These are phyloP conservation scores for Epinotia nisella DNA, from an alignment of 2,888 invertebrate genomes.

Conservation along the genomic window DNA sequence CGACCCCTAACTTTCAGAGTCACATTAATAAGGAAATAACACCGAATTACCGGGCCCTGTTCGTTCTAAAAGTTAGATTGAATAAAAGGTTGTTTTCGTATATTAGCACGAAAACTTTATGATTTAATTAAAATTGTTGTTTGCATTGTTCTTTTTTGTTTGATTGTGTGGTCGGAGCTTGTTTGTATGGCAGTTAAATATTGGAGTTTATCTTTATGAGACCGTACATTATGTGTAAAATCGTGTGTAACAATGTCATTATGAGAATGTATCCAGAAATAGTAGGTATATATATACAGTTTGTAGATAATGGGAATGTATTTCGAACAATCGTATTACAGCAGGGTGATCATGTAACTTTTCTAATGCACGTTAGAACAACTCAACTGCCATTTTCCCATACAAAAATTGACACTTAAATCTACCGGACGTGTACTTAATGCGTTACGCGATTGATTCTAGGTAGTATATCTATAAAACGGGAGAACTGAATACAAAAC, in stretches of 20 bases:
- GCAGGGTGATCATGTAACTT: too few species aligned
- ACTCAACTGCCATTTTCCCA: too few species aligned
- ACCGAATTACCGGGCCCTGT: conserved; percentile 73
- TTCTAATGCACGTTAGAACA: too few species aligned
- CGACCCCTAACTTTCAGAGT: conserved; percentile 69
- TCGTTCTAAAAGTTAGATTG: conserved; percentile 78
- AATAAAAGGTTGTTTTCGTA: conserved; percentile 75
- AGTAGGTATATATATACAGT: too few species aligned
- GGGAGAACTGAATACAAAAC: too few species aligned
- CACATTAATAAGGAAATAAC: conserved; percentile 80
- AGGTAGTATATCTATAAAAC: too few species aligned
- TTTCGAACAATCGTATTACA: too few species aligned
- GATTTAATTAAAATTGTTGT: conserved; percentile 70
- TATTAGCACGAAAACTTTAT: conserved; percentile 71
- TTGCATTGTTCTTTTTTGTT: conserved; percentile 50
- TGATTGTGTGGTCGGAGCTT: conserved; percentile 10
- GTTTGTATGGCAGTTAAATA: conserved; percentile 13
- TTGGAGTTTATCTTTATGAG: background rate
- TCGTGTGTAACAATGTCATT: background rate
- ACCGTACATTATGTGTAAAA: too few species aligned
- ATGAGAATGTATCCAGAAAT: background rate
- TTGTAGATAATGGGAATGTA: too few species aligned
- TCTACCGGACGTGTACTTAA: too few species aligned
- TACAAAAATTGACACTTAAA: too few species aligned
- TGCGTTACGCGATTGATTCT: too few species aligned